phyloP scores from a whole-genome alignment of 2,797 vertebrate species.

The Scomberomorus guttatus region DNA sequence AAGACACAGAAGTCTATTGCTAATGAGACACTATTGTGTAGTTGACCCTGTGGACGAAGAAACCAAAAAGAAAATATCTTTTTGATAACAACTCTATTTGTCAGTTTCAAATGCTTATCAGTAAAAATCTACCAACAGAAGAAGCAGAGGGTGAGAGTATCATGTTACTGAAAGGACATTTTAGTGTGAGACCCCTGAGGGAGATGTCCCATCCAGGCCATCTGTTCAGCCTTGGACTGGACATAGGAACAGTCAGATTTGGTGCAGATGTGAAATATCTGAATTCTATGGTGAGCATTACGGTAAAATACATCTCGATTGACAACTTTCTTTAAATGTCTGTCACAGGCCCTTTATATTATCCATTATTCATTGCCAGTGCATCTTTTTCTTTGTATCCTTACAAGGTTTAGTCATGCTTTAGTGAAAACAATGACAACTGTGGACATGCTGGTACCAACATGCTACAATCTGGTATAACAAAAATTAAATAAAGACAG shows the following conservation, averaged over 20 bases:
- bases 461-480: background rate
- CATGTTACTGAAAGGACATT: slow-evolving; percentile 57
- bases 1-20: background rate
- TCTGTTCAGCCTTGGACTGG: slow-evolving; percentile 49
- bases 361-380: background rate
- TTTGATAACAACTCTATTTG: slow-evolving; percentile 20
- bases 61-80: slow-evolving; percentile 11
- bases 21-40: background rate
- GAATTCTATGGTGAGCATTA: background rate
- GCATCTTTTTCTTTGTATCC: slow-evolving; percentile 4
- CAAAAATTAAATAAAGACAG: background rate
- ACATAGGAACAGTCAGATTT: slow-evolving; percentile 29
- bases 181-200: slow-evolving; percentile 45
- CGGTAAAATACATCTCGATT: background rate
- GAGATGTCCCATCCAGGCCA: slow-evolving; percentile 40
- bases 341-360: too few relatives aligned
- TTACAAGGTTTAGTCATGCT: background rate
- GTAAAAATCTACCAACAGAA: slow-evolving; percentile 11
- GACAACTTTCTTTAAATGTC: too few relatives aligned
- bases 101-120: slow-evolving; percentile 35
- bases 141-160: slow-evolving; percentile 52
- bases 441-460: background rate
- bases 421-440: background rate
- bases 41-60: background rate
- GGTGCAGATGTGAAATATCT: slow-evolving; percentile 18